Conservation (phyloP, 92 coral and sea anemone species). For the Siderastrea radians region DNA sequence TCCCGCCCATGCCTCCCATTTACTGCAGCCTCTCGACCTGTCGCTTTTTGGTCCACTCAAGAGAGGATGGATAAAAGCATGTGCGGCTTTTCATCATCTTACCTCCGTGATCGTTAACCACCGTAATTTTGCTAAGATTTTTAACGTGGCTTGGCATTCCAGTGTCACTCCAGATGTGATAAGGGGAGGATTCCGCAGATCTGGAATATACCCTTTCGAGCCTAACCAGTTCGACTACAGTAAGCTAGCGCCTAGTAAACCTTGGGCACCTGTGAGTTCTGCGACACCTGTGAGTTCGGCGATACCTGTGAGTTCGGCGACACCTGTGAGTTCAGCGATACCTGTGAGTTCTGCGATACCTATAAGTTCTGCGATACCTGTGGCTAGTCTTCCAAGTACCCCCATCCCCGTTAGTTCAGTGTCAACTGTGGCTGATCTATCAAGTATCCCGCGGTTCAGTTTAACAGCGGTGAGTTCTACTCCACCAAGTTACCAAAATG, state of each 20-base stretch:
- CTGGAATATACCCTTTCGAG: neutral
- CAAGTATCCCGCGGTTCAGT: too few species aligned
- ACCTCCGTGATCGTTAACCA: constrained; percentile 28
- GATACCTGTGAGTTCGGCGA: too few species aligned
- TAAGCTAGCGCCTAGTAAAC: neutral
- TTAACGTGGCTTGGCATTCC: neutral
- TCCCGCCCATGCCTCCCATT: constrained; percentile 30
- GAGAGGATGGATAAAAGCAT: constrained; percentile 30
- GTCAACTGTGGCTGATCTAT: too few species aligned
- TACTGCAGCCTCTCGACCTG: constrained; percentile 33
- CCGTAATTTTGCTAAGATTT: neutral
- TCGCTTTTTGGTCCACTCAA: constrained; percentile 14
- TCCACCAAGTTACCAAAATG: too few species aligned
- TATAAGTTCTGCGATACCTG: too few species aligned
- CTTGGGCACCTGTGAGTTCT: too few species aligned
- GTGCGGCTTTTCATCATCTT: constrained; percentile 24
- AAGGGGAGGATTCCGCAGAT: neutral
- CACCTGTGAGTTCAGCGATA: too few species aligned
- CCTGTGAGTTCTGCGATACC: too few species aligned
- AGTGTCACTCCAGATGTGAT: neutral
- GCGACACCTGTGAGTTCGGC: too few species aligned
- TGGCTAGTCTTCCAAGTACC: too few species aligned
- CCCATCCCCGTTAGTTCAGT: too few species aligned
- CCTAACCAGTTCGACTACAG: neutral
- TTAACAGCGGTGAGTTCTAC: too few species aligned